A percentile compares a stretch with the other conserved stretches of the same genome.
Evolutionary conservation across 2,113 vertebrate species (phyloP).

Genomic region (Salvelinus alpinus): DNA sequence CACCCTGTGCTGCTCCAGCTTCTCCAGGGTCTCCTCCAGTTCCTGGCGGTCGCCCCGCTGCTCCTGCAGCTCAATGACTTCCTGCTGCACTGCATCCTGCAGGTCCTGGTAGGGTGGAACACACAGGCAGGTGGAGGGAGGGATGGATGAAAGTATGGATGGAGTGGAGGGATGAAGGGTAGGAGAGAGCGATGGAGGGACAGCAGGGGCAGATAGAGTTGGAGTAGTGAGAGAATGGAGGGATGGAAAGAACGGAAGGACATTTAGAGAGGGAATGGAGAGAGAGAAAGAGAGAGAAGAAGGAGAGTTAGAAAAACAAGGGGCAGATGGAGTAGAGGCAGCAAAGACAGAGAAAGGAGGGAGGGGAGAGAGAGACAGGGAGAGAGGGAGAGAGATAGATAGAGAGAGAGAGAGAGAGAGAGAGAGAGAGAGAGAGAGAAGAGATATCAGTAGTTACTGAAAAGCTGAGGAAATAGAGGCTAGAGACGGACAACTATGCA

Average conservation of each 20-base stretch:
- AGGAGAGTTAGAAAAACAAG: background rate
- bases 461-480: too few relatives aligned
- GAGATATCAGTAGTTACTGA: too few relatives aligned
- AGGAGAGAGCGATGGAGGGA: constrained; percentile 1
- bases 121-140: background rate
- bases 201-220: background rate
- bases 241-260: background rate
- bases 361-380: background rate
- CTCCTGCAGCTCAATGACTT: constrained; percentile 85
- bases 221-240: constrained; percentile 1
- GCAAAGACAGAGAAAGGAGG: background rate
- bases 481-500: too few relatives aligned
- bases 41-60: constrained; percentile 86
- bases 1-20: constrained; percentile 85
- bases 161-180: background rate
- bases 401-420: background rate
- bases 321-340: background rate
- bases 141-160: background rate
- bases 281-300: background rate
- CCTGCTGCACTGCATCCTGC: constrained; percentile 87
- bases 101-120: constrained; percentile 77
- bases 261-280: background rate
- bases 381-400: background rate
- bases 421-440: background rate
- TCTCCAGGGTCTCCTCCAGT: constrained; percentile 83